phyloP scores from a whole-genome alignment of 2,888 invertebrate species.

The Lottia gigantea region DNA sequence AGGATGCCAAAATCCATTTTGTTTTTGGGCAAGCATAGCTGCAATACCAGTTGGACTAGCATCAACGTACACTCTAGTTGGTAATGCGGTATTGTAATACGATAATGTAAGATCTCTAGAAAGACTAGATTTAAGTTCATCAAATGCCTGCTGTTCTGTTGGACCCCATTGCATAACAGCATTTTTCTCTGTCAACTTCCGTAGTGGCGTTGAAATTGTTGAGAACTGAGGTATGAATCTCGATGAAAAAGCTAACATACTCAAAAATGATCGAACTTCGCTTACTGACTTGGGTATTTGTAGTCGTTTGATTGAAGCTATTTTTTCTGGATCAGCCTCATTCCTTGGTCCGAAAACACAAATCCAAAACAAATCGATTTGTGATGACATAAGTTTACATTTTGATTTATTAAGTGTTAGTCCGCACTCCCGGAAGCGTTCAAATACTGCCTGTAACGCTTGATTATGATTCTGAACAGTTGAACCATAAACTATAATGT shows the following conservation, averaged over 20 bases:
- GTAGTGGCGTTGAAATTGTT: constrained; percentile 2
- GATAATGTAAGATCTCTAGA: background rate
- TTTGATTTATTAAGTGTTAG: background rate
- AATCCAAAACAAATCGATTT: background rate
- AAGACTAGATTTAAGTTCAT: constrained; percentile 3
- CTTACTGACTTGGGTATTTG: background rate
- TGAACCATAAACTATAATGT: constrained; percentile 31
- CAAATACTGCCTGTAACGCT: background rate
- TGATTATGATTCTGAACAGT: background rate
- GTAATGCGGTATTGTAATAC: background rate
- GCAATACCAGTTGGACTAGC: constrained; percentile 44
- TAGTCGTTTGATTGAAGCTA: background rate
- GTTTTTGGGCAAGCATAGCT: constrained; percentile 37
- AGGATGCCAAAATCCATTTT: too few relatives aligned
- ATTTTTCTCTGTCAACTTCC: constrained; percentile 2
- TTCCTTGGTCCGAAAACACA: background rate
- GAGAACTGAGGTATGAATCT: constrained; percentile 5
- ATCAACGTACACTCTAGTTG: constrained; percentile 34
- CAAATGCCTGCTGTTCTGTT: background rate
- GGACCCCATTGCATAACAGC: background rate
- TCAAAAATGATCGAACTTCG: background rate
- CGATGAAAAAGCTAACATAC: constrained; percentile 4
- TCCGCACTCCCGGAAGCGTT: background rate
- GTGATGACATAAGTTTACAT: background rate
- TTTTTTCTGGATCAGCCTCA: background rate